phyloP scores from a whole-genome alignment of 2,113 vertebrate genomes.

The Erinaceus europaeus region DNA sequence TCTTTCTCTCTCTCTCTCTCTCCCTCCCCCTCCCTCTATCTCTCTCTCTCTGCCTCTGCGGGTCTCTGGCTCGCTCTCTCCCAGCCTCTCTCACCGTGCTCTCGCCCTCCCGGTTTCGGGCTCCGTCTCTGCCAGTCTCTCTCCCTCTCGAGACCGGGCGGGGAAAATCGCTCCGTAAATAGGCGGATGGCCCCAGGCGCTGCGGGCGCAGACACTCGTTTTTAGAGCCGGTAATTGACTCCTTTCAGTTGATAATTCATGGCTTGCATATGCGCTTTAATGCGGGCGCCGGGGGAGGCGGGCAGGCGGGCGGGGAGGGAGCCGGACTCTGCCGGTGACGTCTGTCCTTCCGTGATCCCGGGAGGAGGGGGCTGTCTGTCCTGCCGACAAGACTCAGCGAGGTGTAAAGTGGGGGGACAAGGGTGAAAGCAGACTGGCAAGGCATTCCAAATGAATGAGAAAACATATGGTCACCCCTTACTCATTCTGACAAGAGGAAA shows the following conservation, averaged over 20 bases:
- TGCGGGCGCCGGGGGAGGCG: constrained; percentile 69
- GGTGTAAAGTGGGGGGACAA: neutral
- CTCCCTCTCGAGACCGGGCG: constrained; percentile 45
- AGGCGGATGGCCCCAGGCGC: constrained; percentile 86
- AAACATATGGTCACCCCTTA: neutral
- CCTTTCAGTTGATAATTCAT: constrained; percentile 99
- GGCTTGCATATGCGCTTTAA: constrained; percentile 95
- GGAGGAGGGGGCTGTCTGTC: neutral
- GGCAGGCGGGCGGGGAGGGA: constrained; percentile 53
- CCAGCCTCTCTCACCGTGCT: neutral
- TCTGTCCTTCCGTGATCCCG: neutral
- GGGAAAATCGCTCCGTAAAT: constrained; percentile 72
- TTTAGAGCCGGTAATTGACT: constrained; percentile 99
- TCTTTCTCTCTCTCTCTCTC: neutral
- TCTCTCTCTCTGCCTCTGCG: neutral
- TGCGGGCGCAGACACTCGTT: constrained; percentile 93
- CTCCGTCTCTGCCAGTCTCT: neutral
- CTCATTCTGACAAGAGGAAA: neutral
- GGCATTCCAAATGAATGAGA: neutral
- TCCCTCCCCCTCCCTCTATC: neutral
- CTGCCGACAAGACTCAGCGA: neutral
- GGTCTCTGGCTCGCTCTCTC: neutral
- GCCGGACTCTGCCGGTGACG: neutral
- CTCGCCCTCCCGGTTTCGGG: neutral
- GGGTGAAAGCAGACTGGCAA: neutral